A percentile compares a stretch with the other conserved stretches of the same genome.
These are phyloP conservation scores for Cercopithecus mona DNA, from an alignment of 2,113 vertebrate species.

Conservation along the genomic window DNA sequence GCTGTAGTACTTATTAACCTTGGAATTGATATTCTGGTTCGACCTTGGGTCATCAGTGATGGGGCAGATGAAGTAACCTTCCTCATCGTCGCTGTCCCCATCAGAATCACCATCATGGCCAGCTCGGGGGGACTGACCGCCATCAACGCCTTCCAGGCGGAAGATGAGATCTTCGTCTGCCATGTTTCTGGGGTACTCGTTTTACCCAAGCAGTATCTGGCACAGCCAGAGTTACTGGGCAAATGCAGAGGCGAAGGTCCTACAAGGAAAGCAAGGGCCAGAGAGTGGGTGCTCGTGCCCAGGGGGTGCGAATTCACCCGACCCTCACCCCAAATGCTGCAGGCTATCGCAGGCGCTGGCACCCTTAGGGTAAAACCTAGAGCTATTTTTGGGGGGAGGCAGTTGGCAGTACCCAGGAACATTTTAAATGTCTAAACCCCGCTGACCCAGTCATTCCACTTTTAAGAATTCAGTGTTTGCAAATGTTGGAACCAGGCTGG, in stretches of 20 bases:
- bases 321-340: background rate
- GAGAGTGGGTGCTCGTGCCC: background rate
- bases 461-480: background rate
- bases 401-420: background rate
- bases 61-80: conserved; percentile 90
- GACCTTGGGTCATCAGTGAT: conserved; percentile 90
- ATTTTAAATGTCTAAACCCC: background rate
- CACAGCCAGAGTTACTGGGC: conserved; percentile 73
- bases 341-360: fast-evolving
- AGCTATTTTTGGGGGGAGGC: background rate
- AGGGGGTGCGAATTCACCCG: fast-evolving
- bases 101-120: conserved; percentile 79
- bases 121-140: conserved; percentile 44
- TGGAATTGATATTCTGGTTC: conserved; percentile 76
- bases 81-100: conserved; percentile 89
- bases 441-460: background rate
- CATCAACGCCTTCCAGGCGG: conserved; percentile 93
- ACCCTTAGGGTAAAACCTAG: background rate
- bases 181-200: conserved; percentile 81
- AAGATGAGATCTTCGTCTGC: conserved; percentile 98
- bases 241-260: background rate
- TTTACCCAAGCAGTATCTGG: conserved; percentile 21
- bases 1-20: conserved; percentile 86
- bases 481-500: background rate
- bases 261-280: background rate